Evolutionary conservation across 2,113 vertebrate species (phyloP).

Genomic region (Proteles cristata): DNA sequence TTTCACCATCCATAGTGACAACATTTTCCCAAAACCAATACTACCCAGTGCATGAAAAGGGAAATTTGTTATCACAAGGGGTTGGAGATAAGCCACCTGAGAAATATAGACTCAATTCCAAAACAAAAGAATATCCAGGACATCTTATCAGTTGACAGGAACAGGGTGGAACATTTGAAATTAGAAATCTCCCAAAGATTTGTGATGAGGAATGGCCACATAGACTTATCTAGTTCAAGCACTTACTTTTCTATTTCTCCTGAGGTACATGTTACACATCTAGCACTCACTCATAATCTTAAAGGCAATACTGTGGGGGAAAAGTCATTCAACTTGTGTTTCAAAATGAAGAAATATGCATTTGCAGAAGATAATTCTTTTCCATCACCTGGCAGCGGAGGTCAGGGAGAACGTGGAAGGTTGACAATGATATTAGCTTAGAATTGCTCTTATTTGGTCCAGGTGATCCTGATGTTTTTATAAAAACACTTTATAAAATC

Average conservation of each 20-base stretch:
- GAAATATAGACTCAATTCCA: not conserved
- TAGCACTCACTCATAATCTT: not conserved
- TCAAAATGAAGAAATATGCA: not conserved
- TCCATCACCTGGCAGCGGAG: not conserved
- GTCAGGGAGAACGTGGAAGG: not conserved
- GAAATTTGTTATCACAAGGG: not conserved
- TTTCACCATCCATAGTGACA: not conserved
- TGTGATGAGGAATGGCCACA: not conserved
- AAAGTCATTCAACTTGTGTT: not conserved
- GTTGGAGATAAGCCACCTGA: not conserved
- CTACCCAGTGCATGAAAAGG: not conserved
- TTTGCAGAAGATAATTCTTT: not conserved
- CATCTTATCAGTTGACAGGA: not conserved
- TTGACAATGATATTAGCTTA: not conserved
- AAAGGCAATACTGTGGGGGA: not conserved
- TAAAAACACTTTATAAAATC: not conserved
- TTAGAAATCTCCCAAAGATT: not conserved
- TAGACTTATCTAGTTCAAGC: not conserved
- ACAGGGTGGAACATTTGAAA: not conserved
- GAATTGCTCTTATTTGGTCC: not conserved
- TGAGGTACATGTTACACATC: not conserved
- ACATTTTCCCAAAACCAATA: not conserved
- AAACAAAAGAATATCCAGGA: not conserved
- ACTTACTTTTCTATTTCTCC: not conserved
- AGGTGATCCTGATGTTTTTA: not conserved